Percentiles rank a stretch among this genome's conserved stretches.
Conservation (phyloP, 2,888 invertebrate genomes). For the Nebria salina region DNA sequence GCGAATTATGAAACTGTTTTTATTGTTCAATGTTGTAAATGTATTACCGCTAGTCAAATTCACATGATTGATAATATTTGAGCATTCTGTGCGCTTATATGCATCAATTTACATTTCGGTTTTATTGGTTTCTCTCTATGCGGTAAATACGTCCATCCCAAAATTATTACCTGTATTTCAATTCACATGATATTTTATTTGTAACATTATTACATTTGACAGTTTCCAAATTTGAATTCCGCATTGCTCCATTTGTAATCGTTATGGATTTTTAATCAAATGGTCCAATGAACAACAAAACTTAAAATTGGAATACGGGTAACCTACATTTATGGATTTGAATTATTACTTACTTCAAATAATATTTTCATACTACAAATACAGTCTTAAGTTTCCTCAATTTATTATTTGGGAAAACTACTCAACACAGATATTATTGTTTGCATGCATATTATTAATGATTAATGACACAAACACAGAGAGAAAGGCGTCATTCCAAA, state of each 20-base stretch:
- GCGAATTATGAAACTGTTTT: neutral
- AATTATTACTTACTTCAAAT: neutral
- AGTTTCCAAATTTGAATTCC: neutral
- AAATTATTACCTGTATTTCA: neutral
- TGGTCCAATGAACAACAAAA: neutral
- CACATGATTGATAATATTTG: neutral
- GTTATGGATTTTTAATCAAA: neutral
- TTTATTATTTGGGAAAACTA: no score
- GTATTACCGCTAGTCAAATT: neutral
- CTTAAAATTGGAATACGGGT: neutral
- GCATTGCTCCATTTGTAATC: neutral
- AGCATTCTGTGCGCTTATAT: neutral
- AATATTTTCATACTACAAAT: neutral
- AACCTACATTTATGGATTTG: neutral
- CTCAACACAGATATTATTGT: no score
- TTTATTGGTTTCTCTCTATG: neutral
- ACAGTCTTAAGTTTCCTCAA: neutral
- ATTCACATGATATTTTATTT: neutral
- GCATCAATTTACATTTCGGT: neutral
- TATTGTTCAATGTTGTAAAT: neutral
- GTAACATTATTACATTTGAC: neutral
- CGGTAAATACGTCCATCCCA: neutral
- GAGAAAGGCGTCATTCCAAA: no score
- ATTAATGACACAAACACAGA: no score
- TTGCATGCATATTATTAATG: no score